Evolutionary conservation across 1,140 invertebrate species (phyloP), one percentile per base, ranked within the genome.

Genomic region (Solenopsis invicta): DNA sequence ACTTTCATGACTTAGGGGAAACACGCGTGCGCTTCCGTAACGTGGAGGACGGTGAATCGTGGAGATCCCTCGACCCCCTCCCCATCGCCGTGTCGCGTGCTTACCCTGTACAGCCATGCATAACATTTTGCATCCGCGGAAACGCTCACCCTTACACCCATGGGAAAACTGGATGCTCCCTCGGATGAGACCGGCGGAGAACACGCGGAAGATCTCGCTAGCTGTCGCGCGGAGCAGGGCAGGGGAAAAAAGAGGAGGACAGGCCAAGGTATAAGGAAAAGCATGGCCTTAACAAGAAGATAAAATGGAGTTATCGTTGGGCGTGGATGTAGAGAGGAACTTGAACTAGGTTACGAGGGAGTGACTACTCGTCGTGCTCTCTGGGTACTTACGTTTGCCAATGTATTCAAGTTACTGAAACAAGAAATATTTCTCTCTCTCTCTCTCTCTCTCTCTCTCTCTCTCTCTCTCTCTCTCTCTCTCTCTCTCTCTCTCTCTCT

Each of bases 141-240:
- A 90, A 45, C 75, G 86, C 85, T 94, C 92, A 92, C 90, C 90
- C 93, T 94, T 92, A 92, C 90, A 94, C 92, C 92, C 76, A 71
- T 71, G 85, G 89, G 62, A 50, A n/a, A n/a, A 29, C n/a, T 29
- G 29, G n/a, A n/a, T 29, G 2, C 48, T n/a, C 2, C 18, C 75
- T 64, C 84, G 66, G 56, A 67, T 85, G 72, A 59, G 66, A 69
- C 21, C n/a, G n/a, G 66, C 21, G 45, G 85, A 61, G 45, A 56
- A 48, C 29, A 89, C 50, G 54, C 21, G 16, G 67, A 61, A 56
- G 81, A 90, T 74, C 41, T 13, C 24, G 13, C 52, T 72, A 48
- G 52, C 24, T 21, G 16, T 69, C 62, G 34, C 13, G 34, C 24
- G 18, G 21, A 29, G 61, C 41, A 41, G 41, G 8, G 41, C 41